A percentile compares a stretch with the other conserved stretches of the same genome.
These are phyloP conservation scores for Sinohyriopsis cumingii DNA, from an alignment of 2,888 invertebrate genomes.

Conservation along the genomic window DNA sequence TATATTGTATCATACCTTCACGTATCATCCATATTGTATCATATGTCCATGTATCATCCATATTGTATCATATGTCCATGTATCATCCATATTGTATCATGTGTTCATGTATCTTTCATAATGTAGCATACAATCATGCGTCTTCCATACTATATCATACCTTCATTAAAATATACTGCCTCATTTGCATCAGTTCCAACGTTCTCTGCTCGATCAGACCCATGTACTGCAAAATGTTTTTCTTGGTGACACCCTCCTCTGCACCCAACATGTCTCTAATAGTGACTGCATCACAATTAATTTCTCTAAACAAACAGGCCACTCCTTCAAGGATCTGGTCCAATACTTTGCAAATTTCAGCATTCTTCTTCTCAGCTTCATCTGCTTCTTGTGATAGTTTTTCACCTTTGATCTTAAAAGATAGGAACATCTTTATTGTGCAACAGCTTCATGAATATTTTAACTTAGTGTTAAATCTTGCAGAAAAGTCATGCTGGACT, in stretches of 20 bases:
- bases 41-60: no score
- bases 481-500: no score
- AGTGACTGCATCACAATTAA: constrained; percentile 78
- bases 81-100: no score
- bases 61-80: no score
- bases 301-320: constrained; percentile 72
- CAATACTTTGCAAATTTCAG: constrained; percentile 66
- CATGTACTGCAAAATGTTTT: constrained; percentile 85
- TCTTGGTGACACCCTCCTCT: constrained; percentile 80
- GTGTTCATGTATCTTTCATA: no score
- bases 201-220: constrained; percentile 85
- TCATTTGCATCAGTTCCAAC: constrained; percentile 76
- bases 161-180: constrained; percentile 56
- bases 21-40: no score
- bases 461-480: no score
- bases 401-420: constrained; percentile 32
- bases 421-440: background rate
- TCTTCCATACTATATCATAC: constrained; percentile 21
- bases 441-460: background rate
- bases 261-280: constrained; percentile 57
- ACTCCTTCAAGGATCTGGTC: constrained; percentile 73
- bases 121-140: no score
- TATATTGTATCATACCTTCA: no score
- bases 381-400: constrained; percentile 35
- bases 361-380: constrained; percentile 42